Conservation (phyloP, 2,797 vertebrate genomes). For the Acanthornis magna region DNA sequence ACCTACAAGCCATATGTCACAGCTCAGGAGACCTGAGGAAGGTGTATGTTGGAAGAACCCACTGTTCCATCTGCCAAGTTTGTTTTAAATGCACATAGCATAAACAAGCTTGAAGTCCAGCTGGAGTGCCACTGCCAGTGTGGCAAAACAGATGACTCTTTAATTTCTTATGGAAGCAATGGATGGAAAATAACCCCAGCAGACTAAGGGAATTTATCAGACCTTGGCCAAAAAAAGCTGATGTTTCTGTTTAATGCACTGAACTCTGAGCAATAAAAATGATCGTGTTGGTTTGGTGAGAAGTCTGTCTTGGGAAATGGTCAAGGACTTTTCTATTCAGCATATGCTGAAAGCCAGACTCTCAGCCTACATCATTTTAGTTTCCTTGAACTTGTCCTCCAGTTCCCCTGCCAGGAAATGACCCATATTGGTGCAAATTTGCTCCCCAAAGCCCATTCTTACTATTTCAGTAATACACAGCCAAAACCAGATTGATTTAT, state of each 20-base stretch:
- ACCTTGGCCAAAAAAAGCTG: not conserved
- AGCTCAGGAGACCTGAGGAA: not conserved
- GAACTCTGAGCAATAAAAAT: not conserved
- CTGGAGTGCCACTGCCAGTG: not conserved
- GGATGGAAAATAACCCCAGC: not conserved
- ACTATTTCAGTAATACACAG: not conserved
- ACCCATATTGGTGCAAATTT: not conserved
- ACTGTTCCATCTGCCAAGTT: not conserved
- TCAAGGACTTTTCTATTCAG: not conserved
- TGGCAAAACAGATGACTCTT: not conserved
- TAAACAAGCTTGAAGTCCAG: not conserved
- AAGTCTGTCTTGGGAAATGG: not conserved
- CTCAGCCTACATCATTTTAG: not conserved
- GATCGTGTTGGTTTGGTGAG: rapidly evolving
- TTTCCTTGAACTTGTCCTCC: not conserved
- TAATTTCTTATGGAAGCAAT: not conserved
- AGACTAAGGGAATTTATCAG: not conserved
- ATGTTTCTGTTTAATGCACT: not conserved
- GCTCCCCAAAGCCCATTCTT: not conserved
- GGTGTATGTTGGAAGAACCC: not conserved
- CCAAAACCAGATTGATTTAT: not conserved
- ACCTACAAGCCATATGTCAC: not conserved
- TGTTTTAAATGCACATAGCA: slow-evolving; percentile 2
- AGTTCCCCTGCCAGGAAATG: not conserved
- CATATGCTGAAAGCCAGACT: not conserved